Evolutionary conservation across 2,888 invertebrate species (phyloP).

Genomic region (Agrochola lychnidis): DNA sequence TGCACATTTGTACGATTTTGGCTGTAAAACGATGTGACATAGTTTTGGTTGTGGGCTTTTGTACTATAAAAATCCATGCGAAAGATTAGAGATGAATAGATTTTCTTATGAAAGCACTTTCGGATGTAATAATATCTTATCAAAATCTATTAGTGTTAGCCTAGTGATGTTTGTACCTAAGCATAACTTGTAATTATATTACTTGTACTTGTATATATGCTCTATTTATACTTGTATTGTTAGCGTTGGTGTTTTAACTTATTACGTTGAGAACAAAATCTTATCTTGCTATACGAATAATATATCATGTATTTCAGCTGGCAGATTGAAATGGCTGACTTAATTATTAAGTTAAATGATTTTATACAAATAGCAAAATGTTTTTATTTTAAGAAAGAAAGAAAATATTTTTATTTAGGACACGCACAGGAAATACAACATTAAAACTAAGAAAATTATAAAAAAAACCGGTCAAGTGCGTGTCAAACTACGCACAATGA

Average conservation of each 20-base stretch:
- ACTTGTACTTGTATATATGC: too few relatives aligned
- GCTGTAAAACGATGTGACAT: too few relatives aligned
- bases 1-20: not conserved
- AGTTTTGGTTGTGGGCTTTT: too few relatives aligned
- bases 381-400: not conserved
- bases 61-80: too few relatives aligned
- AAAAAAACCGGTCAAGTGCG: too few relatives aligned
- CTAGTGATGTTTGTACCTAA: not conserved
- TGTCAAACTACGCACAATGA: too few relatives aligned
- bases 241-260: conserved; percentile 9
- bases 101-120: not conserved
- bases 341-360: not conserved
- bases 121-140: not conserved
- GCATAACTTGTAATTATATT: conserved; percentile 9
- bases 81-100: not conserved
- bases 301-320: conserved; percentile 1
- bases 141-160: conserved; percentile 17
- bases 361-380: too few relatives aligned
- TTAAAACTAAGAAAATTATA: too few relatives aligned
- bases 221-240: not conserved
- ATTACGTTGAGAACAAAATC: conserved; percentile 2
- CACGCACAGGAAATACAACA: too few relatives aligned
- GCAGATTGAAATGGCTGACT: not conserved
- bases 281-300: not conserved
- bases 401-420: too few relatives aligned